Evolutionary conservation across 2,113 vertebrate genomes (phyloP), one percentile per base, ranked within the genome.

Genomic region (Dolichotis patagonum): DNA sequence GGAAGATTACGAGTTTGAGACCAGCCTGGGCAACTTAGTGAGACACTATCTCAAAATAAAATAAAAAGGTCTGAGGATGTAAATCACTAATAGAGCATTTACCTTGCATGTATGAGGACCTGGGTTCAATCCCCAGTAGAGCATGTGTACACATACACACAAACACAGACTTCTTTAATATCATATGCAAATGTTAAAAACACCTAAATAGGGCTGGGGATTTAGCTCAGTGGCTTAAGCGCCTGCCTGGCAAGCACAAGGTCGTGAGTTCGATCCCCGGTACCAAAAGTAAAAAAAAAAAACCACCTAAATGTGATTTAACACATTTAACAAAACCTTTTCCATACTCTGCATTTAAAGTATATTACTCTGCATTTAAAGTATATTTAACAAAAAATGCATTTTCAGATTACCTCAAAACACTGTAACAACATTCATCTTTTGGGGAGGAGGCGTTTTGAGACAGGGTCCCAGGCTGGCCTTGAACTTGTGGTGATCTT

Each of bases 341-440:
- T 89, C 60, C 82, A 73, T 87, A 87, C 32, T 49, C 30, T 58
- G 62, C 19, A n/a, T 85, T 91, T 97, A 54, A 88, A 58, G 20
- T 87, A 84, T 7, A 62, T 80, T 88, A 87, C 32, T 49, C 30
- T 58, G 62, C 19, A n/a, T 85, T 91, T 97, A 54, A 88, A 58
- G 20, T 87, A 84, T 7, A 62, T 80, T 88, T 94, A 90, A 43
- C 28, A 88, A 71, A 71, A 84, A 63, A 13, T 75, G 56, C 41
- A 89, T 81, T 95, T 94, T 91, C n/a, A 89, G 63, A 75, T 60
- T 92, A 67, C 1, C 28, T 65, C 54, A 49, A 65, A 91, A 91
- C 54, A 88, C 10, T 78, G 0, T 77, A 81, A 85, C 20, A 88
- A 80, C n/a, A 52, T 83, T 38, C 67, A 71, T 38, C 19, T 22